phyloP scores from a whole-genome alignment of 2,113 vertebrate species.

The Xerus inauris region DNA sequence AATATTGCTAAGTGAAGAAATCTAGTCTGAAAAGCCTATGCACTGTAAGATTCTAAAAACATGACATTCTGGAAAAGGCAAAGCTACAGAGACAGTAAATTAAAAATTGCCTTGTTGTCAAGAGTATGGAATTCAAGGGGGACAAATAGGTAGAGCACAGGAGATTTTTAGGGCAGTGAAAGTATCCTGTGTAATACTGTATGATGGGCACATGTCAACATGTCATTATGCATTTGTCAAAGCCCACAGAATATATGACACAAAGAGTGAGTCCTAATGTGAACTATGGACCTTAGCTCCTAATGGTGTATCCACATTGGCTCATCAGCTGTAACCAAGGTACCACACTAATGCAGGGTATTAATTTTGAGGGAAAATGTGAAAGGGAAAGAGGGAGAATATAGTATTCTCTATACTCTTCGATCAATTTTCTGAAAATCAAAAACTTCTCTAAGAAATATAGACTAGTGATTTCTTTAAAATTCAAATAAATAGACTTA shows the following conservation, averaged over 20 bases:
- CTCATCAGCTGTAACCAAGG: not conserved
- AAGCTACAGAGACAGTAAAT: not conserved
- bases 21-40: not conserved
- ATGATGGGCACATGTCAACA: too few relatives aligned
- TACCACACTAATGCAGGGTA: not conserved
- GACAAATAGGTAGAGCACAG: not conserved
- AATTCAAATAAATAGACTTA: not conserved
- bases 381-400: accelerated
- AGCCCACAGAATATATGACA: not conserved
- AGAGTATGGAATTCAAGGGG: too few relatives aligned
- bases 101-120: not conserved
- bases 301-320: not conserved
- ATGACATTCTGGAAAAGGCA: not conserved
- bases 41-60: not conserved
- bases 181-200: not conserved
- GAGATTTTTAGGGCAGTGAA: not conserved
- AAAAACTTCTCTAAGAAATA: not conserved
- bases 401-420: not conserved
- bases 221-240: not conserved
- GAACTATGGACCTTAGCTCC: not conserved
- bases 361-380: not conserved
- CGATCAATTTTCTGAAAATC: not conserved
- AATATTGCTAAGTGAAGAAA: not conserved
- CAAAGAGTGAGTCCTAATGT: not conserved
- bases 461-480: not conserved